Percentiles rank a stretch among this genome's conserved stretches.
phyloP scores from a whole-genome alignment of 1,140 invertebrate genomes.

The Achroia grisella region DNA sequence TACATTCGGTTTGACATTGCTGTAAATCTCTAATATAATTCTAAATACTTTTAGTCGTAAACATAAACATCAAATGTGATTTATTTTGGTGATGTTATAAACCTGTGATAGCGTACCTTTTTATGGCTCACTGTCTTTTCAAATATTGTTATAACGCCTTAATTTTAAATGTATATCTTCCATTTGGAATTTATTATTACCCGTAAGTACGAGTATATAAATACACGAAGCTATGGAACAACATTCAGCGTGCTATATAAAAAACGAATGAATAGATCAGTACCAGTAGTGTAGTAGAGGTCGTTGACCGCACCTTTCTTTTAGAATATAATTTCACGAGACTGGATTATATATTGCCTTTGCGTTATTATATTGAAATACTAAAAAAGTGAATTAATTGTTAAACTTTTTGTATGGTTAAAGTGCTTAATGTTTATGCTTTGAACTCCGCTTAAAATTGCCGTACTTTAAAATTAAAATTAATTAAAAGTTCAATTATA shows the following conservation, averaged over 20 bases:
- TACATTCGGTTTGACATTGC: no score
- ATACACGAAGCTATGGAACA: neutral
- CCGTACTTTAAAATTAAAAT: neutral
- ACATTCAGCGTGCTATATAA: neutral
- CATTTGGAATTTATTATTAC: neutral
- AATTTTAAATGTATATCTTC: neutral
- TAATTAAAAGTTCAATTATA: no score
- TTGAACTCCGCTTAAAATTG: neutral
- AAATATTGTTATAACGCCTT: constrained; percentile 2
- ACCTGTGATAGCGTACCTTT: constrained; percentile 5
- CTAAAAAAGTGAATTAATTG: no score
- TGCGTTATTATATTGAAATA: no score
- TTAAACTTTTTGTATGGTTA: no score
- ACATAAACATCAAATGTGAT: constrained; percentile 1
- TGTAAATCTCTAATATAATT: no score
- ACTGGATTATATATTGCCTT: no score
- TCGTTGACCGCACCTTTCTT: neutral
- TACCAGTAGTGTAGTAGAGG: neutral
- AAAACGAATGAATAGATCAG: constrained; percentile 1
- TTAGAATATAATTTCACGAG: neutral
- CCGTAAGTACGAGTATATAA: neutral
- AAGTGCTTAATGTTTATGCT: no score
- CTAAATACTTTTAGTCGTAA: no score
- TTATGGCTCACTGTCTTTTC: constrained; percentile 6
- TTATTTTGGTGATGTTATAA: constrained; percentile 7